Conservation (phyloP, 1,140 invertebrate species). For the Leptoteleia sp. region DNA sequence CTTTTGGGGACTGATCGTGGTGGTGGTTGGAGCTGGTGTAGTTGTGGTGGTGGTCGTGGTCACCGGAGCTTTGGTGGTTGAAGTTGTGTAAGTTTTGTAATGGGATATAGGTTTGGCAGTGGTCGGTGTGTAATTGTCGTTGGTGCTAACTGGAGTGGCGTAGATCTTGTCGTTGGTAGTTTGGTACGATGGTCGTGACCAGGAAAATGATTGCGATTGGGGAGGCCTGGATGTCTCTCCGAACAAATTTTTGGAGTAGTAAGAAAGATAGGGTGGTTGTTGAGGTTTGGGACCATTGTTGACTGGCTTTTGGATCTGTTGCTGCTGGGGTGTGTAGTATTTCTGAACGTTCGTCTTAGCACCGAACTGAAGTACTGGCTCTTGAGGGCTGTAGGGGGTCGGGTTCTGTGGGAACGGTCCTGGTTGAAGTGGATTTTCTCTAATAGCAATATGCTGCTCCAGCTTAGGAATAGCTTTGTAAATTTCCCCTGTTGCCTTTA, state of each 20-base stretch:
- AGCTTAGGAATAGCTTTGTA: constrained; percentile 88
- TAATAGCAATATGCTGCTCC: constrained; percentile 85
- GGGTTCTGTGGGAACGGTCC: constrained; percentile 77
- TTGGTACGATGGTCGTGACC: constrained; percentile 69
- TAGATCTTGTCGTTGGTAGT: constrained; percentile 74
- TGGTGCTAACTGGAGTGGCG: constrained; percentile 73
- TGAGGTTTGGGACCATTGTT: constrained; percentile 70
- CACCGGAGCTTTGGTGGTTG: constrained; percentile 40
- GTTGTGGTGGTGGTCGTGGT: constrained; percentile 59
- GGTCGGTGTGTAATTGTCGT: constrained; percentile 56
- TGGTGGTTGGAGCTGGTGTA: constrained; percentile 67
- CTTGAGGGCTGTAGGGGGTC: constrained; percentile 73
- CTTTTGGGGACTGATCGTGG: constrained; percentile 74
- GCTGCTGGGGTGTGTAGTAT: constrained; percentile 75
- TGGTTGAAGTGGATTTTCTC: constrained; percentile 78
- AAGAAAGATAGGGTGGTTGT: constrained; percentile 75
- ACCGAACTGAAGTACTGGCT: constrained; percentile 75
- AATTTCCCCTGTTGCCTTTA: constrained; percentile 84
- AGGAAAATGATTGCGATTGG: constrained; percentile 67
- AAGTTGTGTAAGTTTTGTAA: constrained; percentile 25
- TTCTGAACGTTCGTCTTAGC: constrained; percentile 57
- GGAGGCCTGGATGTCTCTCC: constrained; percentile 63
- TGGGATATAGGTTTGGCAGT: constrained; percentile 53
- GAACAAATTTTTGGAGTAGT: constrained; percentile 70
- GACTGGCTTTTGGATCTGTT: constrained; percentile 66